These are phyloP conservation scores for Yponomeuta plumbellus DNA, from an alignment of 2,888 invertebrate species.

Conservation along the genomic window DNA sequence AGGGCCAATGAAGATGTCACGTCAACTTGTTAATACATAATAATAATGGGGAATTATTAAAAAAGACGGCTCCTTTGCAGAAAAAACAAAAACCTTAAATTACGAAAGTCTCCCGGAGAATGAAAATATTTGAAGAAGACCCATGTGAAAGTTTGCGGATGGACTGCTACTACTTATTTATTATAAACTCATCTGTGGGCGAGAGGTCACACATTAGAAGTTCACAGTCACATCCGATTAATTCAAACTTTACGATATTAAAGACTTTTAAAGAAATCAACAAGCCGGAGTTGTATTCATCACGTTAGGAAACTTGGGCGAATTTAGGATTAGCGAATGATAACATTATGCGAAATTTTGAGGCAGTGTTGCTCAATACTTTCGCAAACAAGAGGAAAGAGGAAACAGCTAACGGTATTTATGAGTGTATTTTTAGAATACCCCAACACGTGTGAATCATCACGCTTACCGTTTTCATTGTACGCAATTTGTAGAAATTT, in stretches of 20 bases:
- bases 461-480: constrained; percentile 42
- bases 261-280: not conserved
- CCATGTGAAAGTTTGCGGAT: constrained; percentile 37
- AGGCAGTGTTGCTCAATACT: constrained; percentile 50
- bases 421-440: constrained; percentile 65
- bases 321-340: constrained; percentile 34
- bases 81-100: too few species aligned
- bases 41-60: too few species aligned
- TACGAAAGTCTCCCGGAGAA: constrained; percentile 20
- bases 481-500: constrained; percentile 21
- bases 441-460: constrained; percentile 64
- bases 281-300: constrained; percentile 9
- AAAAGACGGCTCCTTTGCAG: too few species aligned
- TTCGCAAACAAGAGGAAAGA: constrained; percentile 47
- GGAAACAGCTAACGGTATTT: constrained; percentile 61
- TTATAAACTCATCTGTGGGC: constrained; percentile 6
- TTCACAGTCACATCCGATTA: constrained; percentile 10
- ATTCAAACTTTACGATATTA: constrained; percentile 8
- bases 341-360: not conserved
- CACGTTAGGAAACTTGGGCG: constrained; percentile 33
- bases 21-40: too few species aligned
- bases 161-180: not conserved
- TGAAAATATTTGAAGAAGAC: constrained; percentile 52
- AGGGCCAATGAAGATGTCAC: too few species aligned
- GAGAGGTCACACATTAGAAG: constrained; percentile 10